Evolutionary conservation across 53 echinoderm and acorn worm genomes (phyloP).

Genomic region (Astropecten irregularis): DNA sequence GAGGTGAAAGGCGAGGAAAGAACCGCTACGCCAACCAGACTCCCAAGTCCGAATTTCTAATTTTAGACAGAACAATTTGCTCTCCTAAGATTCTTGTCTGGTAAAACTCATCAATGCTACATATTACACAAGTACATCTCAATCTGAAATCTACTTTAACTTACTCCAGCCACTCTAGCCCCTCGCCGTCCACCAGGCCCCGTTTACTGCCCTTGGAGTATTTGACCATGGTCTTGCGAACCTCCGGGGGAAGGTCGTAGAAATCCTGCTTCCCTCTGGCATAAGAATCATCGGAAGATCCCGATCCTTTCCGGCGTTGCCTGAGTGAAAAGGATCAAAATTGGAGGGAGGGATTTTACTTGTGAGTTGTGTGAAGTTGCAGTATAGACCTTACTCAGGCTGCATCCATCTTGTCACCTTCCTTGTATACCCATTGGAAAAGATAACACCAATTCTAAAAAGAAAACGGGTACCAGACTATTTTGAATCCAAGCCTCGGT

Average conservation of each 20-base stretch:
- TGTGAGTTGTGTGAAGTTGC: background rate
- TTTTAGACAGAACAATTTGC: too few relatives aligned
- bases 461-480: too few relatives aligned
- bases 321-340: background rate
- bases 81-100: too few relatives aligned
- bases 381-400: background rate
- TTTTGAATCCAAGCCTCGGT: too few relatives aligned
- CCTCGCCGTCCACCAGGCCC: constrained; percentile 63
- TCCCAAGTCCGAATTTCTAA: too few relatives aligned
- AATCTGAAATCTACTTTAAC: background rate
- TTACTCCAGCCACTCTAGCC: constrained; percentile 71
- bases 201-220: constrained; percentile 66
- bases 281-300: constrained; percentile 53
- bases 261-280: constrained; percentile 54
- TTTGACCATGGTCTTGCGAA: constrained; percentile 73
- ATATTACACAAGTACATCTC: too few relatives aligned
- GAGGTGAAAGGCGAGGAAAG: too few relatives aligned
- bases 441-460: too few relatives aligned
- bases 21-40: too few relatives aligned
- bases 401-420: too few relatives aligned
- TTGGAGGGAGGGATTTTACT: background rate
- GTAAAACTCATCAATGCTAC: too few relatives aligned
- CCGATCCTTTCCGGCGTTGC: constrained; percentile 16
- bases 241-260: constrained; percentile 56
- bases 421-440: too few relatives aligned